phyloP scores from a whole-genome alignment of 2,113 vertebrate species.

The Odontesthes bonariensis region DNA sequence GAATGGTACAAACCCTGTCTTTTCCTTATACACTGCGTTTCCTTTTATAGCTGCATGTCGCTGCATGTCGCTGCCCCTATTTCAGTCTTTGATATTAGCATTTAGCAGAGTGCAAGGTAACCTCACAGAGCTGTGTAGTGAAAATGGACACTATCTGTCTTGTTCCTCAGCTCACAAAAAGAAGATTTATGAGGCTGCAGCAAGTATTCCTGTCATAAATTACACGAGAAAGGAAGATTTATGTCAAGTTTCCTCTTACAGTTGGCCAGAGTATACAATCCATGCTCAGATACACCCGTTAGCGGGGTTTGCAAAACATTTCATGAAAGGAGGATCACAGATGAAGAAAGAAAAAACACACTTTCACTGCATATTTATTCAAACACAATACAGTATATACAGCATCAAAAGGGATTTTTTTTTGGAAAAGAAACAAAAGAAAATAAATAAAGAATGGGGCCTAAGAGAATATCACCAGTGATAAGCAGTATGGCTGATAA shows the following conservation, averaged over 20 bases:
- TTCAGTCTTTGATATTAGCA: background rate
- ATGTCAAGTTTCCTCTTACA: background rate
- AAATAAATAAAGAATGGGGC: conserved; percentile 7
- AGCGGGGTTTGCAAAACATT: background rate
- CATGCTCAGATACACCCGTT: background rate
- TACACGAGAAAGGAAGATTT: background rate
- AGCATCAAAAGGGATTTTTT: conserved; percentile 51
- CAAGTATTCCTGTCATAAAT: background rate
- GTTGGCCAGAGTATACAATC: background rate
- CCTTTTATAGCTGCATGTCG: too few species aligned
- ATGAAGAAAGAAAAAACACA: background rate
- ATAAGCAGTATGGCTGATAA: conserved; percentile 38
- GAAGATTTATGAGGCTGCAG: background rate
- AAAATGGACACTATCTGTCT: too few species aligned
- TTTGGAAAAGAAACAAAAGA: conserved; percentile 11
- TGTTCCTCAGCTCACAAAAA: background rate
- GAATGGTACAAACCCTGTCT: too few species aligned
- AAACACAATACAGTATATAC: conserved; percentile 69
- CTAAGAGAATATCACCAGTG: conserved; percentile 30
- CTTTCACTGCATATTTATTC: conserved; percentile 72
- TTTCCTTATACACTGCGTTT: too few species aligned
- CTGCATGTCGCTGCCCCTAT: too few species aligned
- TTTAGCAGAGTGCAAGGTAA: background rate
- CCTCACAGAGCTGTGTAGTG: background rate
- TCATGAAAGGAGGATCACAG: background rate